Evolutionary conservation across 1,140 invertebrate genomes (phyloP).

Genomic region (Conus betulinus): DNA sequence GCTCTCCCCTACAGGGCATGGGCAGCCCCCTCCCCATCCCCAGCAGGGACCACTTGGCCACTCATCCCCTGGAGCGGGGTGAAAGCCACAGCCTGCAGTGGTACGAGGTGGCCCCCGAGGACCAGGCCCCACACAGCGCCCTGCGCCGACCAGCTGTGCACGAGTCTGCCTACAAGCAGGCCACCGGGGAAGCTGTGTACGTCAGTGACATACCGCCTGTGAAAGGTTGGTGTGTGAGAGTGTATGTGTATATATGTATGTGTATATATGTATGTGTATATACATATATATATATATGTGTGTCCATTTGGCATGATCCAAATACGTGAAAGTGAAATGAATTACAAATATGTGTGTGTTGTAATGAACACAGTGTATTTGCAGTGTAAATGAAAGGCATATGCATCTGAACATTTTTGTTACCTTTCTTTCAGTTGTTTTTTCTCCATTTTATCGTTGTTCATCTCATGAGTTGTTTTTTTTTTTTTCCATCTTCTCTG

Average conservation of each 20-base stretch:
- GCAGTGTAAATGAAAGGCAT: no score
- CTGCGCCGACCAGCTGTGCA: constrained; percentile 89
- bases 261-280: background rate
- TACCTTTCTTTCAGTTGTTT: no score
- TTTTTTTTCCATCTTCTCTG: no score
- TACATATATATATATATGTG: background rate
- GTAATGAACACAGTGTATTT: no score
- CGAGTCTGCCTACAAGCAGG: constrained; percentile 89
- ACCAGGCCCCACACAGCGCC: background rate
- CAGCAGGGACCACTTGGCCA: constrained; percentile 3
- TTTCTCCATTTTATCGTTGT: no score
- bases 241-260: background rate
- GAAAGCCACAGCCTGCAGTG: constrained; percentile 48
- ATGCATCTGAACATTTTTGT: no score
- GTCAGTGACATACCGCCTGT: constrained; percentile 88
- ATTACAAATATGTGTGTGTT: no score
- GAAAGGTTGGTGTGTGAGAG: constrained; percentile 42
- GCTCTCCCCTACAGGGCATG: no score
- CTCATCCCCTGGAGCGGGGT: background rate
- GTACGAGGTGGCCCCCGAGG: constrained; percentile 60
- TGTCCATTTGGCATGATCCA: background rate
- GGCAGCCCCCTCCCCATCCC: no score
- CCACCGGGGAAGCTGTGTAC: constrained; percentile 93
- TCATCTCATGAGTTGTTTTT: no score
- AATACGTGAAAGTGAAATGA: no score